Evolutionary conservation across 2,888 invertebrate genomes (phyloP).

Genomic region (Drosophila stalkeri): DNA sequence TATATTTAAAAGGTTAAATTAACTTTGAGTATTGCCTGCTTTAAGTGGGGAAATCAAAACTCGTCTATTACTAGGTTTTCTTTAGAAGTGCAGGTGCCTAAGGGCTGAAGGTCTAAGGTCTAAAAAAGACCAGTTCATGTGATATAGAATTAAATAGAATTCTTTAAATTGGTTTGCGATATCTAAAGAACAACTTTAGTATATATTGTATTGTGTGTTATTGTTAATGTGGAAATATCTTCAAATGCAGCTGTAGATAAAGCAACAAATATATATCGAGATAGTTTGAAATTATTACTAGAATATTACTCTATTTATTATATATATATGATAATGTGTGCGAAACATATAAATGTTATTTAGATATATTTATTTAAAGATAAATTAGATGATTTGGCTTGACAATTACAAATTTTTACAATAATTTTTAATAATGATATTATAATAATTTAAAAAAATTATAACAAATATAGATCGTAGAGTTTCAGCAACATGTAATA

Average conservation of each 20-base stretch:
- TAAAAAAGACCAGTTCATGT: neutral
- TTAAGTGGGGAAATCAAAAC: conserved; percentile 4
- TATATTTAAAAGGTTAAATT: neutral
- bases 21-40: neutral
- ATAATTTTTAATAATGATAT: too few relatives aligned
- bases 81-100: neutral
- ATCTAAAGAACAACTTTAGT: neutral
- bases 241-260: neutral
- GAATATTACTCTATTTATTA: neutral
- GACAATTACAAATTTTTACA: too few relatives aligned
- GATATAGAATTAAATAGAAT: too few relatives aligned
- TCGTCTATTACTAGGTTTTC: neutral
- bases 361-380: too few relatives aligned
- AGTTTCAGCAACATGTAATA: too few relatives aligned
- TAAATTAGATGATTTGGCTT: too few relatives aligned
- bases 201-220: neutral
- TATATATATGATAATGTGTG: too few relatives aligned
- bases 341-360: too few relatives aligned
- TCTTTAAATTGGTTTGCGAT: neutral
- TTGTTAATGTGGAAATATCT: neutral
- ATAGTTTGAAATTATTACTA: neutral
- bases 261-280: too few relatives aligned
- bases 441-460: too few relatives aligned
- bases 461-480: too few relatives aligned
- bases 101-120: conserved; percentile 4